These are phyloP conservation scores for Florisuga fusca DNA, from an alignment of 2,797 vertebrate species.

Conservation along the genomic window DNA sequence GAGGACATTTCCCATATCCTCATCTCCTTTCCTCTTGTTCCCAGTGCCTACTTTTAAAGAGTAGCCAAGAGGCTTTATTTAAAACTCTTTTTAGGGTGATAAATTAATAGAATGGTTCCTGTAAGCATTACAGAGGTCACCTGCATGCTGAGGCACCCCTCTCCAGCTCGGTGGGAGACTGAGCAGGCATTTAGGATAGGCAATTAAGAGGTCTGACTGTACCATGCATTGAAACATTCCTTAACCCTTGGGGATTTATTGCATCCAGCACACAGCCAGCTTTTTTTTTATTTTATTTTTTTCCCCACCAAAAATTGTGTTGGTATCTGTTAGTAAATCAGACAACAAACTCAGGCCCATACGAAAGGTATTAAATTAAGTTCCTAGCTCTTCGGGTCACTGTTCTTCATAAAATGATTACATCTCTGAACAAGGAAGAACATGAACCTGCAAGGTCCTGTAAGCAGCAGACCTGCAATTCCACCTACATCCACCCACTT, in stretches of 20 bases:
- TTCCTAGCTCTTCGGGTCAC: background rate
- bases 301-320: background rate
- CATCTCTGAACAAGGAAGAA: conserved; percentile 22
- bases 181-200: background rate
- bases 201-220: background rate
- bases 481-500: background rate
- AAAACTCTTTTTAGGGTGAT: background rate
- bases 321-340: conserved; percentile 25
- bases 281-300: background rate
- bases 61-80: background rate
- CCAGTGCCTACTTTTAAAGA: background rate
- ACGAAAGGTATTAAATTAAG: background rate
- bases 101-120: background rate
- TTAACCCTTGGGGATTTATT: conserved; percentile 5
- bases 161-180: background rate
- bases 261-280: background rate
- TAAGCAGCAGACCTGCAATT: background rate
- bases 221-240: background rate
- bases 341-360: background rate
- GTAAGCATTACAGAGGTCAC: background rate
- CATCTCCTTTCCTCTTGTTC: background rate
- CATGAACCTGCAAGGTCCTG: background rate
- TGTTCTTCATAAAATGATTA: conserved; percentile 14
- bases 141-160: background rate
- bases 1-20: background rate